Conservation (phyloP, 2,113 vertebrate genomes). For the Leptobrachium ailaonicum region DNA sequence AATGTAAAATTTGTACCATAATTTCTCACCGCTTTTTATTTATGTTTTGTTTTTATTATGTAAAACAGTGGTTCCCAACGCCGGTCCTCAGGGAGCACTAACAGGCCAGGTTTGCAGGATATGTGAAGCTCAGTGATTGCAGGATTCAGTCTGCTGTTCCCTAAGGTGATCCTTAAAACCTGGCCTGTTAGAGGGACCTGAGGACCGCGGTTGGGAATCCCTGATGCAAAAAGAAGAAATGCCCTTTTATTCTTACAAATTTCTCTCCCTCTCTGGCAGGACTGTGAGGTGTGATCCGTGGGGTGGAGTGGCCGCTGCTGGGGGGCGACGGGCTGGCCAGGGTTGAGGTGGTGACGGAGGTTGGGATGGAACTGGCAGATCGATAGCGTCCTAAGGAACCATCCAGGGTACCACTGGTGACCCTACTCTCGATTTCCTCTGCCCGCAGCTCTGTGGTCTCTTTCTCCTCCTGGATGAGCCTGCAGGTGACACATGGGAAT, state of each 20-base stretch:
- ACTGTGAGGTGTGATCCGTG: slow-evolving; percentile 81
- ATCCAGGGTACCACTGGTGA: slow-evolving; percentile 82
- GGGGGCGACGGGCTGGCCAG: slow-evolving; percentile 89
- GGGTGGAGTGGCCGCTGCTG: slow-evolving; percentile 88
- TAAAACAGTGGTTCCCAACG: too few relatives aligned
- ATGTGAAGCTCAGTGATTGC: too few relatives aligned
- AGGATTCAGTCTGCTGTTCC: too few relatives aligned
- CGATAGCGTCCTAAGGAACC: slow-evolving; percentile 75
- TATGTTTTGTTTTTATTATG: too few relatives aligned
- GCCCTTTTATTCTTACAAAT: slow-evolving; percentile 61
- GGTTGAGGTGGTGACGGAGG: slow-evolving; percentile 89
- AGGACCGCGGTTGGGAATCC: too few relatives aligned
- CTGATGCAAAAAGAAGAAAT: background rate
- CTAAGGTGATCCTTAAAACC: too few relatives aligned
- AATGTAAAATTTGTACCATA: background rate
- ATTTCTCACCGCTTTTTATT: background rate
- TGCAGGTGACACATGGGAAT: slow-evolving; percentile 47
- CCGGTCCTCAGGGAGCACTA: too few relatives aligned
- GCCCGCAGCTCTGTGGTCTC: slow-evolving; percentile 87
- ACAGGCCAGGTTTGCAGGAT: too few relatives aligned
- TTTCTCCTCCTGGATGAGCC: slow-evolving; percentile 92
- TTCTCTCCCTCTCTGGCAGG: slow-evolving; percentile 82
- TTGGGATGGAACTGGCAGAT: slow-evolving; percentile 78
- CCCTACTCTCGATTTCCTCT: slow-evolving; percentile 87
- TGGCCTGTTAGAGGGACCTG: too few relatives aligned